Evolutionary conservation across 2,797 vertebrate species (phyloP), one percentile per base, ranked within the genome.

Genomic region (Lophotriccus pileatus): DNA sequence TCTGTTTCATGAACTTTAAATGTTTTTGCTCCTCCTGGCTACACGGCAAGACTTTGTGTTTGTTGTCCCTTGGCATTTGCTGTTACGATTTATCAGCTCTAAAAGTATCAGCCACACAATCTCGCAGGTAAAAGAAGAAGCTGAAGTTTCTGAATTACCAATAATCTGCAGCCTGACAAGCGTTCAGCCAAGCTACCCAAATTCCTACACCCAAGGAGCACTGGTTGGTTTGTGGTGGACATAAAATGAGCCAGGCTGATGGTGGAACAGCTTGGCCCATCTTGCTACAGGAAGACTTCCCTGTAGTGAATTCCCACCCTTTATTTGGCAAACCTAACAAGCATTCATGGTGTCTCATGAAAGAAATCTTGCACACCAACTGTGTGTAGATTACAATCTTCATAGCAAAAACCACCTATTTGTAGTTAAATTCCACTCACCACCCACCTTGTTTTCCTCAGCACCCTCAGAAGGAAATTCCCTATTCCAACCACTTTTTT

Each of bases 401-500:
- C 67, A 89, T 4, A 47, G 52, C 78, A 94, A 37, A 90, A 90
- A 93, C 84, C 3, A 39, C 37, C 32, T 13, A 21, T 77, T 39
- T 92, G 86, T 27, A 87, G 52, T 62, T n/a, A 82, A 93, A 89
- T 72, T 49, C 64, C 66, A 68, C 56, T 68, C 25, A 58, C 89
- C 94, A 92, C 93, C 89, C 93, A 93, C 76, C 17, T 75, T 41
- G 82, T 72, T 87, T 47, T 37, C 64, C 50, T 59, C 75, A 77
- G 41, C 49, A 76, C 64, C 27, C 70, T 43, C 44, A 63, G 21
- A 32, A 25, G 25, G 47, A 28, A 95, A 82, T 27, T 36, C 85
- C 52, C 47, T 23, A 12, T 34, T 27, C 50, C 66, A 86, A 47
- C 6, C 15, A 3, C 43, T 84, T 44, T 19, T 55, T 27, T 46